Percentiles rank a stretch among this genome's conserved stretches.
Conservation (phyloP, 2,113 vertebrate genomes). For the Protobothrops mucrosquamatus region DNA sequence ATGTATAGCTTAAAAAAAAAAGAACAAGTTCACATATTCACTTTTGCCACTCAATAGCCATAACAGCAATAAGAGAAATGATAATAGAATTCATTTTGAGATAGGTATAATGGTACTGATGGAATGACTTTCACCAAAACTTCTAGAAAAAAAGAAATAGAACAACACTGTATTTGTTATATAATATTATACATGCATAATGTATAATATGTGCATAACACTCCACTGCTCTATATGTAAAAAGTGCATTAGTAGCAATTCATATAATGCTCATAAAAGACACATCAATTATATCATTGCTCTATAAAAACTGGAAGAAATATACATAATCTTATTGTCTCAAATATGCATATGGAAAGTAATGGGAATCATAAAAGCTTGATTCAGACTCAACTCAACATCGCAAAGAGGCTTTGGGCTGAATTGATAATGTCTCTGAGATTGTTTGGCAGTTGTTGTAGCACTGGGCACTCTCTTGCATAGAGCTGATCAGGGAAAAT, state of each 20-base stretch:
- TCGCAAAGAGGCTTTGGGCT: conserved; percentile 33
- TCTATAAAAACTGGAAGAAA: conserved; percentile 15
- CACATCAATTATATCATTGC: conserved; percentile 6
- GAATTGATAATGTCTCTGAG: conserved; percentile 39
- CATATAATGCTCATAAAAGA: conserved; percentile 5
- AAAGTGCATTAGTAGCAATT: conserved; percentile 3
- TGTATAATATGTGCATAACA: neutral
- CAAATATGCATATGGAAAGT: conserved; percentile 30
- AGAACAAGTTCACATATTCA: neutral
- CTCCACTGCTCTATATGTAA: neutral
- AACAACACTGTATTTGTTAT: conserved; percentile 5
- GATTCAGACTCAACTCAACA: conserved; percentile 37
- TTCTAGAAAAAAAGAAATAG: neutral
- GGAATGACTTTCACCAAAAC: conserved; percentile 4
- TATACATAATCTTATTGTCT: conserved; percentile 3
- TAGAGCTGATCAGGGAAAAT: conserved; percentile 29
- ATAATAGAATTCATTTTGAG: conserved; percentile 16
- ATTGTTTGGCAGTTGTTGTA: conserved; percentile 40
- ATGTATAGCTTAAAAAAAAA: neutral
- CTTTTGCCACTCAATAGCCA: neutral
- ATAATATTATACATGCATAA: neutral
- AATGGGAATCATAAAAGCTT: conserved; percentile 34
- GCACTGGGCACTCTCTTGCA: conserved; percentile 28
- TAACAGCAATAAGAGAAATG: conserved; percentile 18
- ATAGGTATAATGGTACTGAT: conserved; percentile 13